Conservation (phyloP, 2,113 vertebrate species). For the Spizaetus ornatus region DNA sequence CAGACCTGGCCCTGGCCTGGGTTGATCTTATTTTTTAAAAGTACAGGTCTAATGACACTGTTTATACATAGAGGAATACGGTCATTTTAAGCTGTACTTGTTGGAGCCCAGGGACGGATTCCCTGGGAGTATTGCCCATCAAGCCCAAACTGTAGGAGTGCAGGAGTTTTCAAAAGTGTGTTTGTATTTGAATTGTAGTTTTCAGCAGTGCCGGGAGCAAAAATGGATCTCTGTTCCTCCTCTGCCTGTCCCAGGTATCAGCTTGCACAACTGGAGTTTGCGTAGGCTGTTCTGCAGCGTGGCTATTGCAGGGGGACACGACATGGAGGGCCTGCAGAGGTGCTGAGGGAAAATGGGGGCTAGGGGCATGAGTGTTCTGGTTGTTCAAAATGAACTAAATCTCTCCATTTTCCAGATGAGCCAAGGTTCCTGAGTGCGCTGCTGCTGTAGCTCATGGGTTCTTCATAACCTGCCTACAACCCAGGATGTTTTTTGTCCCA, state of each 20-base stretch:
- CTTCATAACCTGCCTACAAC: no score
- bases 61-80: neutral
- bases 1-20: no score
- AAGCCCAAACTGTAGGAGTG: neutral
- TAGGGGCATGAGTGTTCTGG: neutral
- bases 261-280: neutral
- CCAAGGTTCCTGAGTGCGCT: neutral
- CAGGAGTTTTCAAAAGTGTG: neutral
- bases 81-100: neutral
- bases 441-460: neutral
- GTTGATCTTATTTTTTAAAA: no score
- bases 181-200: neutral
- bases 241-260: neutral
- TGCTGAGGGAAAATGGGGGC: neutral
- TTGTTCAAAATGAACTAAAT: neutral
- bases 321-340: neutral
- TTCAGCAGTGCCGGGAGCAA: neutral
- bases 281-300: rapidly evolving
- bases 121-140: neutral
- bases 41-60: no score
- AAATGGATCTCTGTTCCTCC: neutral
- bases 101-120: neutral
- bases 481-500: no score
- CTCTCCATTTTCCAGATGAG: neutral
- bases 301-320: neutral